These are phyloP conservation scores for Lepus europaeus DNA, from an alignment of 2,113 vertebrate genomes.

Conservation along the genomic window DNA sequence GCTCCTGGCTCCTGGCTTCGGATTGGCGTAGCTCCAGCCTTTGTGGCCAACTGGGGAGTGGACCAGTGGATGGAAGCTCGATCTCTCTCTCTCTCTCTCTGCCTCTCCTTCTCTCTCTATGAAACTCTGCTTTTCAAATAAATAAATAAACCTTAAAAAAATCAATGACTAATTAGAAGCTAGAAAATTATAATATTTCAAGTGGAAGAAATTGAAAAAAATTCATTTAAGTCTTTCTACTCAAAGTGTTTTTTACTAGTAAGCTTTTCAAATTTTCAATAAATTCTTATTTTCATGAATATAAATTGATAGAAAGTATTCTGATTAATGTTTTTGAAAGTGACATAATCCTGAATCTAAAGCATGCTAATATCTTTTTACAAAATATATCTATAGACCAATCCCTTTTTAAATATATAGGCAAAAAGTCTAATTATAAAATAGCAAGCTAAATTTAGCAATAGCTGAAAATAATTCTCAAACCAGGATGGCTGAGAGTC, in stretches of 20 bases:
- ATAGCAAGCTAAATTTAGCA: slow-evolving; percentile 53
- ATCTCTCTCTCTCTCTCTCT: too few relatives aligned
- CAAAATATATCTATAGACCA: background rate
- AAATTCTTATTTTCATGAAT: slow-evolving; percentile 34
- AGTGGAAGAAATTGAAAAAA: background rate
- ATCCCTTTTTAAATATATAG: background rate
- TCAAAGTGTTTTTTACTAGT: background rate
- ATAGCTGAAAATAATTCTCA: slow-evolving; percentile 48
- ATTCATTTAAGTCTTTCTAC: background rate
- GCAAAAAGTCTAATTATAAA: background rate
- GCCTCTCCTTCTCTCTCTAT: too few relatives aligned
- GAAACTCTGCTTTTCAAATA: too few relatives aligned
- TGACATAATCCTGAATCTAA: slow-evolving; percentile 13
- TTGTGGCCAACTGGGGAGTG: too few relatives aligned
- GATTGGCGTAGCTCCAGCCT: too few relatives aligned
- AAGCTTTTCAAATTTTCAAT: slow-evolving; percentile 20
- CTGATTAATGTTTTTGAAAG: background rate
- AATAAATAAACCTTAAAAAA: background rate
- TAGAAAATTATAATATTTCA: slow-evolving; percentile 5
- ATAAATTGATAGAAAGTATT: background rate
- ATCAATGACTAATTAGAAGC: background rate
- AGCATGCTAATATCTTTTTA: background rate
- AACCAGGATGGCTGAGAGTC: background rate
- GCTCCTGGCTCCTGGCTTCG: too few relatives aligned
- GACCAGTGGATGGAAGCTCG: too few relatives aligned